Percentiles rank a stretch among this genome's conserved stretches.
These are phyloP conservation scores for Phragmatobia fuliginosa DNA, from an alignment of 2,888 invertebrate genomes.

Conservation along the genomic window DNA sequence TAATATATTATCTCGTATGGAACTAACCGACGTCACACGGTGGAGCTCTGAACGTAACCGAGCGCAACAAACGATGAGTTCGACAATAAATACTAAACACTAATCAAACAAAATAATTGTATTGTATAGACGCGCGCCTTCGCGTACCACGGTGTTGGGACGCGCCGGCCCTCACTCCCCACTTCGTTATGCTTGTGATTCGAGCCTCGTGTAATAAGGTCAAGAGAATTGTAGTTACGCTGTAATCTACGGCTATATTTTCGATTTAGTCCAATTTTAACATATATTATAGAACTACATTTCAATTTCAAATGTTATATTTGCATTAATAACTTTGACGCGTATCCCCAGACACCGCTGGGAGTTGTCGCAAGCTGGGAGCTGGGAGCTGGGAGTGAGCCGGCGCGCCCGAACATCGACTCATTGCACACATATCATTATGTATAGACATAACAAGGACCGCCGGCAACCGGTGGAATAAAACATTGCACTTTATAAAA, in stretches of 20 bases:
- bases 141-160: slow-evolving; percentile 71
- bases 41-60: slow-evolving; percentile 67
- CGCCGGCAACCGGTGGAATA: slow-evolving; percentile 84
- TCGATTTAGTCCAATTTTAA: slow-evolving; percentile 34
- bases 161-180: slow-evolving; percentile 52
- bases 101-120: slow-evolving; percentile 81
- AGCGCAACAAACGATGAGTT: slow-evolving; percentile 64
- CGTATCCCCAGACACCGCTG: slow-evolving; percentile 61
- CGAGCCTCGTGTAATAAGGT: slow-evolving; percentile 21
- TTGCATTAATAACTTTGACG: slow-evolving; percentile 48
- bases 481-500: slow-evolving; percentile 85
- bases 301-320: slow-evolving; percentile 50
- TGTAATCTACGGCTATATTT: slow-evolving; percentile 30
- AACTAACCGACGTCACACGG: slow-evolving; percentile 61
- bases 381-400: slow-evolving; percentile 58
- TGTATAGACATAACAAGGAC: slow-evolving; percentile 81
- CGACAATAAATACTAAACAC: slow-evolving; percentile 72
- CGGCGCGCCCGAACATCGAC: slow-evolving; percentile 67
- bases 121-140: slow-evolving; percentile 82
- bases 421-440: slow-evolving; percentile 74
- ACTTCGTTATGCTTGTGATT: slow-evolving; percentile 14
- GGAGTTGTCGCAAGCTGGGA: slow-evolving; percentile 56
- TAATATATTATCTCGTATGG: slow-evolving; percentile 53
- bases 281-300: slow-evolving; percentile 50
- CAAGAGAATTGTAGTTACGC: slow-evolving; percentile 30